Evolutionary conservation across 2,797 vertebrate genomes (phyloP).

Genomic region (Spondyliosoma cantharus): DNA sequence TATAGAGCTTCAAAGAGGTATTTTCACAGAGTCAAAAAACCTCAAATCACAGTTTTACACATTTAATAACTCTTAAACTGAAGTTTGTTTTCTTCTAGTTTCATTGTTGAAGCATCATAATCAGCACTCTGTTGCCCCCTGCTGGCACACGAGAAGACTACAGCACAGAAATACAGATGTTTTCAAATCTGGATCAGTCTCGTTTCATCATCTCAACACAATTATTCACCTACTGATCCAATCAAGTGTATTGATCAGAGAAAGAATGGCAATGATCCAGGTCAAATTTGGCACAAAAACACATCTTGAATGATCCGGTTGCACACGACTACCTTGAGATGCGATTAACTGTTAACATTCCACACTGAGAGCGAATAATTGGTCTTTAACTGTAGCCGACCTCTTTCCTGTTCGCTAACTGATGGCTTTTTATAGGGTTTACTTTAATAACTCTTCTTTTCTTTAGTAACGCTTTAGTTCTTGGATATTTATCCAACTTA

Average conservation of each 20-base stretch:
- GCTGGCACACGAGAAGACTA: conserved; percentile 32
- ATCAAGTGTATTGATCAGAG: not conserved
- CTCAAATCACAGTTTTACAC: not conserved
- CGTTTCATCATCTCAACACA: not conserved
- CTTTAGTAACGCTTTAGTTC: not conserved
- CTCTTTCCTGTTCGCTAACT: no score
- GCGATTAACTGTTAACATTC: no score
- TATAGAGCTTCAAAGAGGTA: not conserved
- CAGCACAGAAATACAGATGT: not conserved
- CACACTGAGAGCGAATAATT: no score
- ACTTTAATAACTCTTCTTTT: not conserved
- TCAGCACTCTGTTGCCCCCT: conserved; percentile 29
- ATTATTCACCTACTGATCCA: not conserved
- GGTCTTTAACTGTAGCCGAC: no score
- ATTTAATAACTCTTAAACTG: not conserved
- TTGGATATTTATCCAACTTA: not conserved
- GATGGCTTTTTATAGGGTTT: not conserved
- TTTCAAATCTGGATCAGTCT: not conserved
- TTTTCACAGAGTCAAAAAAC: not conserved
- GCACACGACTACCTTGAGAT: not conserved
- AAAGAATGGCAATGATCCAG: not conserved
- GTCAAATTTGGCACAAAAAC: not conserved
- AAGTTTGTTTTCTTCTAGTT: not conserved
- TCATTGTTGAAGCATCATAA: not conserved
- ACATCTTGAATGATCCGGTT: not conserved